Base-by-base conservation (phyloP, 2,113 vertebrate species). In the Campylomormyrus numenius region DNA sequence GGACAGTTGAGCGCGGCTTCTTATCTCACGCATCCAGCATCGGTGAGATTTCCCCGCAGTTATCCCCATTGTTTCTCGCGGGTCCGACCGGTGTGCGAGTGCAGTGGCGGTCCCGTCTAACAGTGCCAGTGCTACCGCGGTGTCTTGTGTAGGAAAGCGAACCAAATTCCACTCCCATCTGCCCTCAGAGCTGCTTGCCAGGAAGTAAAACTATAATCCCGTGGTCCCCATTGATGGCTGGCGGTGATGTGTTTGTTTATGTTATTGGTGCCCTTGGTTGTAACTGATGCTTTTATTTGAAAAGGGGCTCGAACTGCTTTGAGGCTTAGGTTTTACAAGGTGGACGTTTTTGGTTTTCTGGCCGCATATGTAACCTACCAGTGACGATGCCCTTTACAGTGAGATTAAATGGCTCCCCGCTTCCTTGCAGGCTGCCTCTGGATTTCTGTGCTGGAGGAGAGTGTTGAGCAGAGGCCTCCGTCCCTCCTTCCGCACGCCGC, bases 341-440 rank as follows among this genome's bases (percentile, higher is more conserved):
- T 80, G 74, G 17, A 42, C 35, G 1, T 42, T 42, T 56, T 83
- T 2, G 39, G 77, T 42, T 83, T 83, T 83, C 31, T 42, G 35
- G 31, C 13, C 35, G 17, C 77, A 9, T 42, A 7, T 19, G 19
- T 31, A 21, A 45, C 31, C 15, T 21, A 5, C 19, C 15, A 48
- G 19, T 48, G 21, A 48, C 21, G 19, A 8, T n/a, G 39, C 45
- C 7, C 83, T 42, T 84, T 24, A 3, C 39, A 19, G 17, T 48
- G 42, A 46, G 80, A 46, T 84, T 84, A 48, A 84, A 10, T 19
- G 31, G 21, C 45, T 85, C 49, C 13, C 92, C 92, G 89, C 93
- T 94, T 95, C 92, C 93, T 94, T 93, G 92, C 31, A 91, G 87
- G 89, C 89, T 89, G 80, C 27, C 85, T 21, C 92, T 80, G 70